Evolutionary conservation across 2,888 invertebrate species (phyloP).

Genomic region (Dryadula phaetusa): DNA sequence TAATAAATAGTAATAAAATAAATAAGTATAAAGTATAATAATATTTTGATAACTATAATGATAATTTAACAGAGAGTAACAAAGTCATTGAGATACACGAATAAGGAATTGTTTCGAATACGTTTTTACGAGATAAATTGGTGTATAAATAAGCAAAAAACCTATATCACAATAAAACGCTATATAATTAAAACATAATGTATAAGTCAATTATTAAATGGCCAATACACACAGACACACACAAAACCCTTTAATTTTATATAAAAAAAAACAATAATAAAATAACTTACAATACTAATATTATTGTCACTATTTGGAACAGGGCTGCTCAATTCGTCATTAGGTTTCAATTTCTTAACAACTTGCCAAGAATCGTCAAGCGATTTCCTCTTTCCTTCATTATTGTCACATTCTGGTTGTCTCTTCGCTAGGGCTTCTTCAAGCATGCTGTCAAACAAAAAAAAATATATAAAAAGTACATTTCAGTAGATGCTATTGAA

Average conservation of each 20-base stretch:
- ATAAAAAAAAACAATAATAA: constrained; percentile 14
- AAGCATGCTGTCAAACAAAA: background rate
- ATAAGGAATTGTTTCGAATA: too few species aligned
- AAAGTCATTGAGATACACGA: too few species aligned
- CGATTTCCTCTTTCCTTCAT: constrained; percentile 14
- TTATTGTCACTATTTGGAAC: constrained; percentile 46
- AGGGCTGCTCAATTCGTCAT: constrained; percentile 44
- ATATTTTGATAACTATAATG: too few species aligned
- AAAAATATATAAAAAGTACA: background rate
- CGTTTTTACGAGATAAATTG: too few species aligned
- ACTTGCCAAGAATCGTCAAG: constrained; percentile 37
- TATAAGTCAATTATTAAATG: too few species aligned
- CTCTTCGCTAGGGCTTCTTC: constrained; percentile 3
- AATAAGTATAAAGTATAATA: too few species aligned
- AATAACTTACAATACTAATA: constrained; percentile 59
- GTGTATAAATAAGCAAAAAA: too few species aligned
- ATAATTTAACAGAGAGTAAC: too few species aligned
- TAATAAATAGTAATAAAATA: too few species aligned
- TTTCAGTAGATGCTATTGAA: too few species aligned
- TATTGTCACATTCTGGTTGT: background rate
- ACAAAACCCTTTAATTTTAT: background rate
- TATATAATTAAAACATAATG: too few species aligned
- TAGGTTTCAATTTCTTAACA: constrained; percentile 44
- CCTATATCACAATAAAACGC: too few species aligned
- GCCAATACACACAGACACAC: background rate